Evolutionary conservation across 2,797 vertebrate genomes (phyloP).

Genomic region (Mionectes olivaceus): DNA sequence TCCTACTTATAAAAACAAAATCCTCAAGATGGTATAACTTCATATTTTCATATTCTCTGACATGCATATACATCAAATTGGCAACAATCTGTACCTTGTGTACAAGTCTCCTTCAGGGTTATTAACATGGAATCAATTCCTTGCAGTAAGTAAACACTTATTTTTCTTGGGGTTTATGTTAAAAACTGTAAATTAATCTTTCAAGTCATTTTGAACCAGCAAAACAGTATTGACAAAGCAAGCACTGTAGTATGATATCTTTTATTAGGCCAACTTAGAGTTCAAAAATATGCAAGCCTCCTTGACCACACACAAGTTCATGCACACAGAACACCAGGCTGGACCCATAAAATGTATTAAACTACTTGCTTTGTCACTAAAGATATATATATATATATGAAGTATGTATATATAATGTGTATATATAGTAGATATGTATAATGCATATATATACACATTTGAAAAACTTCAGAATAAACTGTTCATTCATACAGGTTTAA

Average conservation of each 20-base stretch:
- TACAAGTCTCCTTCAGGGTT: conserved; percentile 25
- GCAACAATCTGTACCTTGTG: conserved; percentile 53
- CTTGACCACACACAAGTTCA: conserved; percentile 55
- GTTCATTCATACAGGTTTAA: conserved; percentile 7
- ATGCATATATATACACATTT: background rate
- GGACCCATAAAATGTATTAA: conserved; percentile 44
- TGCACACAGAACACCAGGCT: conserved; percentile 25
- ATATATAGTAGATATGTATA: background rate
- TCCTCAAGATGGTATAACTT: conserved; percentile 40
- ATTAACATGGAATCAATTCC: conserved; percentile 61
- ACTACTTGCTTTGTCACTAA: conserved; percentile 51
- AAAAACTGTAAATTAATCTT: conserved; percentile 73
- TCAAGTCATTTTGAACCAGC: conserved; percentile 50
- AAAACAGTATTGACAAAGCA: conserved; percentile 70
- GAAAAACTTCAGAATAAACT: conserved; percentile 33
- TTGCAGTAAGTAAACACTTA: conserved; percentile 56
- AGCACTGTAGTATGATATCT: conserved; percentile 63
- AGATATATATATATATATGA: background rate
- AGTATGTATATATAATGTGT: background rate
- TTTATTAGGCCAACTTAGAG: conserved; percentile 70
- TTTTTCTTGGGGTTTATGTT: conserved; percentile 61
- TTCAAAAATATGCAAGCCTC: conserved; percentile 62
- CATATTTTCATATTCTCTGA: conserved; percentile 48
- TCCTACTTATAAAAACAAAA: conserved; percentile 59
- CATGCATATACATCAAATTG: conserved; percentile 36